Percentiles rank a stretch among this genome's conserved stretches.
phyloP scores from a whole-genome alignment of 2,113 vertebrate species.

The Aplodontia rufa region DNA sequence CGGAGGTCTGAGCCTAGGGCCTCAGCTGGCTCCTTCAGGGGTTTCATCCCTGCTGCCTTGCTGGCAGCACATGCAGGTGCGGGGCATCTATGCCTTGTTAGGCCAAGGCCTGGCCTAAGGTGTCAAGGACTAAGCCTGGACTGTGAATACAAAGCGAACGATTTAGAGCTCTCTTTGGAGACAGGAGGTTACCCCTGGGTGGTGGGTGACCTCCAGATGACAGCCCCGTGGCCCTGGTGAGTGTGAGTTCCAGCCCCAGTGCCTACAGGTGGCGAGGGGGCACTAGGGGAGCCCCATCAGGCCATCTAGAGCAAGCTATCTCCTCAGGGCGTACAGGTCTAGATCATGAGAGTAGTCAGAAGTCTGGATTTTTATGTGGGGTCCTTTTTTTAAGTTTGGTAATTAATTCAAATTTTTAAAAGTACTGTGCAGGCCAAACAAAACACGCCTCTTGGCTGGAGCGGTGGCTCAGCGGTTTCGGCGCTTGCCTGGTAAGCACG shows the following conservation, averaged over 20 bases:
- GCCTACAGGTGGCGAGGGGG: neutral
- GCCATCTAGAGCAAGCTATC: neutral
- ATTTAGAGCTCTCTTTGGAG: neutral
- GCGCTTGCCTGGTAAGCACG: too few species aligned
- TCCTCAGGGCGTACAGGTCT: neutral
- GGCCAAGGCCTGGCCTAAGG: neutral
- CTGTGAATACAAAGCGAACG: neutral
- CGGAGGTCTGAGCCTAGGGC: neutral
- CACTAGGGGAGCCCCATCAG: too few species aligned
- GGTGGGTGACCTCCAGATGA: neutral
- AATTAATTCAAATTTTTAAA: neutral
- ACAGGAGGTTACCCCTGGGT: neutral
- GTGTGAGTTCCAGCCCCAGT: neutral
- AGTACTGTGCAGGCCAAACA: neutral
- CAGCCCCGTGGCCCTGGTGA: neutral
- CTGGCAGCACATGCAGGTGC: neutral
- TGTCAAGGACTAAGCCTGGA: neutral
- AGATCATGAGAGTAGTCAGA: neutral
- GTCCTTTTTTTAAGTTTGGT: neutral
- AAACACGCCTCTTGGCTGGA: neutral
- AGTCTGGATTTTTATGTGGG: neutral
- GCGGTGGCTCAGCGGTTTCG: too few species aligned
- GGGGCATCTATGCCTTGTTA: neutral
- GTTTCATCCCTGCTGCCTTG: too few species aligned
- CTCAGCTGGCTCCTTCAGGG: neutral